A percentile compares a stretch with the other conserved stretches of the same genome.
Evolutionary conservation across 92 coral and sea anemone species (phyloP).

Genomic region (Epizoanthus illoricatus): DNA sequence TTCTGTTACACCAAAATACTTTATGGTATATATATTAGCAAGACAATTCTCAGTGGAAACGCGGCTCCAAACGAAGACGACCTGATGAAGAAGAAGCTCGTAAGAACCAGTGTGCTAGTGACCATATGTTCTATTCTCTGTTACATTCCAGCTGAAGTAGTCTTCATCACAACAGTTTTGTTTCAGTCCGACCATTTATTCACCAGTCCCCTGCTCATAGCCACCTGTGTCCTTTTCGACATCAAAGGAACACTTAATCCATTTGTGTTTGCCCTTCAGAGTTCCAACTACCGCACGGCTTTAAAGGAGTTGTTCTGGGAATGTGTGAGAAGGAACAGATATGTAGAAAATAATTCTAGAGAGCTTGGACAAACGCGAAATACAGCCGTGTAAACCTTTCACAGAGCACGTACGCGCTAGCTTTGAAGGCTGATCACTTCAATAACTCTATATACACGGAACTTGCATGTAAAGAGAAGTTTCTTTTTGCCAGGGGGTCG

Average conservation of each 20-base stretch:
- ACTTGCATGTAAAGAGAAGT: too few species aligned
- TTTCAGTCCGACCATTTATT: not conserved
- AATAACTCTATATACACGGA: too few species aligned
- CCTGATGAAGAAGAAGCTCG: not conserved
- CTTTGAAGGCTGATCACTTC: too few species aligned
- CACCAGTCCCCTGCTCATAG: not conserved
- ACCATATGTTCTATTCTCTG: not conserved
- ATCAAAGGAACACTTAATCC: conserved; percentile 1
- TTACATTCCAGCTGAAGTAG: not conserved
- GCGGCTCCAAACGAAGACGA: not conserved
- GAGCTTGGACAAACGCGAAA: too few species aligned
- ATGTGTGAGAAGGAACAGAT: not conserved
- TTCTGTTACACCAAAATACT: not conserved
- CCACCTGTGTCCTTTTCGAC: not conserved
- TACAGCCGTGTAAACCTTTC: too few species aligned
- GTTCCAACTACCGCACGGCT: conserved; percentile 3
- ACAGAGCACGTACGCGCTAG: too few species aligned
- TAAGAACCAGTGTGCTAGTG: not conserved
- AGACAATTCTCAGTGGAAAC: not conserved
- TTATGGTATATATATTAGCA: not conserved
- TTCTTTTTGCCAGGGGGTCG: too few species aligned
- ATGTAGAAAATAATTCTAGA: too few species aligned
- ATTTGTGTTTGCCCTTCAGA: not conserved
- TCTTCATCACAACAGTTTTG: not conserved
- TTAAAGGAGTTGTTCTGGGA: not conserved